Base-by-base conservation (phyloP, 2,888 invertebrate genomes). In the Callinectes sapidus region DNA sequence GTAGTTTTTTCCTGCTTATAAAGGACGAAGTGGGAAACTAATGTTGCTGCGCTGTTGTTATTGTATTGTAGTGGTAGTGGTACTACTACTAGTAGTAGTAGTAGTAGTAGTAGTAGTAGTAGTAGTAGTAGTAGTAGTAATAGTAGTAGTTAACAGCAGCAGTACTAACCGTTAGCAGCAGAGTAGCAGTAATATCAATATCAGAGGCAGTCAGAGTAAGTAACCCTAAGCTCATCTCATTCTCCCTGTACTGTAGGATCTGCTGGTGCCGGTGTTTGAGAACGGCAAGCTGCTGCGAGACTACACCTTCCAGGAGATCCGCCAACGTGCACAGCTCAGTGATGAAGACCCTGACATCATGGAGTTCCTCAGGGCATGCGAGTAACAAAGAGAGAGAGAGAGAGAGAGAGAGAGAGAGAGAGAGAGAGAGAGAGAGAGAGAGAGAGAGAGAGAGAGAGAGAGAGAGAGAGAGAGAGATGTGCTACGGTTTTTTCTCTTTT, bases 211-310 rank as follows among this genome's bases (percentile, higher is more conserved):
- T n/a, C 48, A 18, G 3, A 61, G 61, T 61, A 61, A 61, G 61
- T 61, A 61, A 66, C 2, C 23, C 13, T 2, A 18, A 2, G 14
- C 23, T 28, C 55, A 92, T 89, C 23, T 28, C 55, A 92, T 89
- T 93, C 71, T 48, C 10, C 10, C 95, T 95, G 77, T 95, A 96
- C 95, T 95, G 77, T 95, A 96, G 96, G 96, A 96, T 95, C 87
- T 95, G n/a, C 95, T 96, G 92, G 95, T 95, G 35, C 95, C 95
- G 10, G 96, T 96, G 89, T 96, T 95, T 95, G 96, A 96, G 95
- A 96, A 96, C 95, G 96, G 96, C 23, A 95, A 96, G 88, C 95
- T 96, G 61, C 93, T 96, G 55, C 95, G 95, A 89, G 96, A 96
- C 92, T 96, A 95, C 95, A 95, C 95, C n/a, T 95, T 96, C 94